Base-by-base conservation (phyloP, 1,140 invertebrate genomes). In the Metopolophium dirhodum region DNA sequence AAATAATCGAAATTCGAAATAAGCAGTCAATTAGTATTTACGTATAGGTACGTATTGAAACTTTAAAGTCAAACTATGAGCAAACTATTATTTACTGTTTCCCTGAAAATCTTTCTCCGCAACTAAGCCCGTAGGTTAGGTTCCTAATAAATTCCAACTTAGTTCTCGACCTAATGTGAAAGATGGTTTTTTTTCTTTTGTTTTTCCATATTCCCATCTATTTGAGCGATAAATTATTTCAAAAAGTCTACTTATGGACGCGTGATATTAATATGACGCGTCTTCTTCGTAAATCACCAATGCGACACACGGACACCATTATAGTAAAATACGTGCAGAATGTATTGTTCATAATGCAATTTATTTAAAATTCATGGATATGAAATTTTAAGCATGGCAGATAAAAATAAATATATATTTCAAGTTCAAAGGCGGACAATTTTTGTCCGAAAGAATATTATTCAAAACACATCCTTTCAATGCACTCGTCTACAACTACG, bases 351-450 rank as follows among this genome's bases (percentile, higher is more conserved):
- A n/a, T 14, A n/a, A 35, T n/a, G 14, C 61, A 77, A 20, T 77
- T 77, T 61, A 61, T 61, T 30, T 77, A n/a, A 77, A 77, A 77
- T 30, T 77, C 61, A n/a, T n/a, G 14, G n/a, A 18, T 77, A 77
- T 77, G 61, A 77, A 77, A 77, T 18, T 77, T 77, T n/a, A 18
- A 77, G 14, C 30, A n/a, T 77, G 18, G 6, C 18, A 4, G 30
- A n/a, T 68, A 77, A 77, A n/a, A 77, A 77, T n/a, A n/a, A 77
- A 20, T 77, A 77, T 77, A 68, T n/a, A 77, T 77, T n/a, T n/a
- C n/a, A 22, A 77, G 30, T 77, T 30, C 30, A 20, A 77, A 77
- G 14, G 14, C 18, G 4, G 61, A 77, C 18, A n/a, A 61, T 61
- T 61, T 68, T 61, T 30, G 4, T 61, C n/a, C 11, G 3, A 18